These are phyloP conservation scores for Apomyelois bistriatella DNA, from an alignment of 2,888 invertebrate genomes.

Conservation along the genomic window DNA sequence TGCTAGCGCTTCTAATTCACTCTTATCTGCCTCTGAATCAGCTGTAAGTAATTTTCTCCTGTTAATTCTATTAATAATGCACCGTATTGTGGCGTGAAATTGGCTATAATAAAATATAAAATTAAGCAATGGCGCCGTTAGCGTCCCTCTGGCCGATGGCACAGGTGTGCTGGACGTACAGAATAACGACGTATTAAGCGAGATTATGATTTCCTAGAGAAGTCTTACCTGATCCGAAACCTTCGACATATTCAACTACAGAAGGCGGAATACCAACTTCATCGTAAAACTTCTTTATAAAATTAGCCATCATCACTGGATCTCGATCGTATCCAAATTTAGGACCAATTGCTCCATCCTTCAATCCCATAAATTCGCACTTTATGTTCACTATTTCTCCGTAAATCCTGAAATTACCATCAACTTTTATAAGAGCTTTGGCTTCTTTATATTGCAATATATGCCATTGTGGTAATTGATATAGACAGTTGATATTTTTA, in stretches of 20 bases:
- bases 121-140: no score
- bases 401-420: constrained; percentile 70
- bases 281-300: constrained; percentile 79
- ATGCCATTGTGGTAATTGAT: no score
- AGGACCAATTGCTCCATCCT: constrained; percentile 72
- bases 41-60: no score
- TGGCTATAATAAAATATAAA: no score
- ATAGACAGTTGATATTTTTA: no score
- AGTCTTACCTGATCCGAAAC: constrained; percentile 85
- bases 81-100: no score
- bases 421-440: neutral
- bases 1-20: constrained; percentile 82
- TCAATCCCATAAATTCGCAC: constrained; percentile 76
- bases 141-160: no score
- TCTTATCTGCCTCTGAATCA: constrained; percentile 81
- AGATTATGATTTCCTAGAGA: no score
- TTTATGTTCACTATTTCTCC: constrained; percentile 84
- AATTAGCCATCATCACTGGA: constrained; percentile 59
- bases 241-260: constrained; percentile 88
- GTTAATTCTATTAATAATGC: no score
- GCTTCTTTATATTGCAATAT: no score
- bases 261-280: constrained; percentile 83
- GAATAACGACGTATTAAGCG: no score
- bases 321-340: constrained; percentile 79
- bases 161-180: no score